These are phyloP conservation scores for Thamnaconus septentrionalis DNA, from an alignment of 2,113 vertebrate species.

Conservation along the genomic window DNA sequence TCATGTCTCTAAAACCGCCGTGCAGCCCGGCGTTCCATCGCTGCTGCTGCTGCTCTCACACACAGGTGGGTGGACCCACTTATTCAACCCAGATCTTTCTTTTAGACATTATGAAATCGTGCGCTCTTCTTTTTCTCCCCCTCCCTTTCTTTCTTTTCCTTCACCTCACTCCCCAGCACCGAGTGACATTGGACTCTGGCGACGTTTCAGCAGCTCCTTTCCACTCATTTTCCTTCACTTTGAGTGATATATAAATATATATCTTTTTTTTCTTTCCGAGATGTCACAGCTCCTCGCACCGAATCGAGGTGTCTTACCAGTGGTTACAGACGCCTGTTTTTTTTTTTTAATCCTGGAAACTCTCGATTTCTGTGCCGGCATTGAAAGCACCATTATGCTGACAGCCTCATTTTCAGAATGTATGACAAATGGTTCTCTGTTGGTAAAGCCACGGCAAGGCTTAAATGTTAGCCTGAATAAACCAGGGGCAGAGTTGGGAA, in stretches of 20 bases:
- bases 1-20: constrained; percentile 76
- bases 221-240: constrained; percentile 23
- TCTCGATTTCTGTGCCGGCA: constrained; percentile 54
- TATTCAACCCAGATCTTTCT: constrained; percentile 77
- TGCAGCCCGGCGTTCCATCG: constrained; percentile 68
- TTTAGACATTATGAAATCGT: constrained; percentile 76
- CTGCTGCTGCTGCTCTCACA: constrained; percentile 62
- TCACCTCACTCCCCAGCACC: constrained; percentile 42
- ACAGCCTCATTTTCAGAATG: constrained; percentile 46
- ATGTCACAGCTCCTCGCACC: constrained; percentile 27
- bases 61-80: constrained; percentile 83
- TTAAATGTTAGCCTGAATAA: not conserved
- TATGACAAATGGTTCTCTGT: constrained; percentile 17
- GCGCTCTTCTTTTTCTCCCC: constrained; percentile 29
- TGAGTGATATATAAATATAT: not conserved
- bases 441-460: constrained; percentile 6
- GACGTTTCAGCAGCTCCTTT: not conserved
- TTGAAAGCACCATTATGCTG: constrained; percentile 22
- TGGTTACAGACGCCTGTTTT: constrained; percentile 69
- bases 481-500: not conserved
- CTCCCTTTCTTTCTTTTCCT: constrained; percentile 35
- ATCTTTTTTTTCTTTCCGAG: constrained; percentile 10
- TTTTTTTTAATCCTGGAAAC: constrained; percentile 64
- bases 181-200: constrained; percentile 36
- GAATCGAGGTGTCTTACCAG: constrained; percentile 58